These are phyloP conservation scores for Hipposideros armiger DNA, from an alignment of 2,113 vertebrate species.

Conservation along the genomic window DNA sequence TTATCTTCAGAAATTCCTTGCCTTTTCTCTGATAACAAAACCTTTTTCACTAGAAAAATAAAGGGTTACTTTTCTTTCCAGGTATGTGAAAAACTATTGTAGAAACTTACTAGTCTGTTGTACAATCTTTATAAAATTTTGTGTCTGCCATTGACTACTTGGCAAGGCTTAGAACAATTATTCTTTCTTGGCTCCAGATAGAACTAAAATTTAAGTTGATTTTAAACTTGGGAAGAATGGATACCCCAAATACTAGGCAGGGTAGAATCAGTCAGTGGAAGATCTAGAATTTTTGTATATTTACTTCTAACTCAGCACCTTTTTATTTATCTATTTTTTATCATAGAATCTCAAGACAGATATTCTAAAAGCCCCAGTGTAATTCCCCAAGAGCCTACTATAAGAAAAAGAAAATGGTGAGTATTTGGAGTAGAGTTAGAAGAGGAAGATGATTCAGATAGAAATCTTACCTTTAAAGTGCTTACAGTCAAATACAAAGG, in stretches of 20 bases:
- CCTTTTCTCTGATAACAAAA: conserved; percentile 4
- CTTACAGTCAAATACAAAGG: neutral
- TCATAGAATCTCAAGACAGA: neutral
- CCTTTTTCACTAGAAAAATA: neutral
- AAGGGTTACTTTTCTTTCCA: neutral
- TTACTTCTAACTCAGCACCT: conserved; percentile 11
- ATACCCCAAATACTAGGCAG: neutral
- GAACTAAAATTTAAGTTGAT: conserved; percentile 13
- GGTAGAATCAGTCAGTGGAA: neutral
- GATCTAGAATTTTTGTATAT: neutral
- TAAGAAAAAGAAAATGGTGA: neutral
- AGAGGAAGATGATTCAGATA: neutral
- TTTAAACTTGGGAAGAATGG: neutral
- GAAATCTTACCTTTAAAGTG: neutral
- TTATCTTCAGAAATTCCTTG: neutral
- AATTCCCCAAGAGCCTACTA: neutral
- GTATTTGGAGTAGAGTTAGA: neutral
- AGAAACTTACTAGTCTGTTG: neutral
- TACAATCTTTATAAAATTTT: neutral
- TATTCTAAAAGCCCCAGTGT: neutral
- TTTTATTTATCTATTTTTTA: neutral
- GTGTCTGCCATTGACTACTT: neutral
- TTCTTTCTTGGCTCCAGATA: neutral
- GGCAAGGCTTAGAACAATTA: neutral
- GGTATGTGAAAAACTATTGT: neutral